Evolutionary conservation across 2,113 vertebrate species (phyloP), one percentile per base, ranked within the genome.

Genomic region (Blennius ocellaris): DNA sequence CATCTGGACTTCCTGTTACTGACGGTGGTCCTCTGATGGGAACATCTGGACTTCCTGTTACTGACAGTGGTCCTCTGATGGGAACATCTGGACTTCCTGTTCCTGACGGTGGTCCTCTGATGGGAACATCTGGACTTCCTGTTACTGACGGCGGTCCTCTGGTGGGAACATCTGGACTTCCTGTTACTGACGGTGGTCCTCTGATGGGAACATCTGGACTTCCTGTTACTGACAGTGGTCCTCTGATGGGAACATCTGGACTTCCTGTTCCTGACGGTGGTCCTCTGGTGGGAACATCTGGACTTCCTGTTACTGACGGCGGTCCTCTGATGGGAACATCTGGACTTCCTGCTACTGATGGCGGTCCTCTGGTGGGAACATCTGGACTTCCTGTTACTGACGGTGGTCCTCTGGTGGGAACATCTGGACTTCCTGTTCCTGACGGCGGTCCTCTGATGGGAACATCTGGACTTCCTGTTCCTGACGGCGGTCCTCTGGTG

Each of bases 341-440:
- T n/a, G n/a, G n/a, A 85, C 73, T 45, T 89, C 1, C 17, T 16
- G 15, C 9, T 86, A 8, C 10, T 64, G 8, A 84, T 44, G 50
- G 63, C 14, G 11, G 21, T 48, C 8, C 39, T 54, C 47, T 80
- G 77, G 84, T 47, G 38, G 11, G 8, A 0, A 11, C 37, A 45
- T 51, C 50, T 30, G 21, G 21, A 85, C 73, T 45, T 89, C 1
- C 17, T 16, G 15, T 10, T 86, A 8, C 10, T 64, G 8, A 84
- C 48, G 50, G 66, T 15, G 11, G 21, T 48, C 8, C 39, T 54
- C 47, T 80, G 77, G 84, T 47, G 38, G 11, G 8, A 0, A 11
- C 37, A 45, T 51, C 50, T 30, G 21, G 21, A 85, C 73, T 45
- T 89, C 1, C 17, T 16, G 15, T 10, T 86, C 7, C 10, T 64